These are phyloP conservation scores for Aelia acuminata DNA, from an alignment of 2,888 invertebrate genomes.

Conservation along the genomic window DNA sequence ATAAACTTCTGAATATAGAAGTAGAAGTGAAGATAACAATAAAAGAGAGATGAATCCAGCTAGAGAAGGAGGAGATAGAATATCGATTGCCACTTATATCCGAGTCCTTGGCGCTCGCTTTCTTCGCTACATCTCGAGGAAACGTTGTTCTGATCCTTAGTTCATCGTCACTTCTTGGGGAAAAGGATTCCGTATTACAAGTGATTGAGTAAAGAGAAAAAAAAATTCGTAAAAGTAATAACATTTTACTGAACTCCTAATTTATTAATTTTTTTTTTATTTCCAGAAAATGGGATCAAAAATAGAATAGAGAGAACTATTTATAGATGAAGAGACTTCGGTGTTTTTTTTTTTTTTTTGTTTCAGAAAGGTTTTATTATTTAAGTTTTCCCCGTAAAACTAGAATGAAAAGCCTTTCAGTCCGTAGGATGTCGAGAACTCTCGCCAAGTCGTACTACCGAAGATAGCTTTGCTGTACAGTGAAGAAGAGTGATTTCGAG, in stretches of 20 bases:
- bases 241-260: too few relatives aligned
- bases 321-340: too few relatives aligned
- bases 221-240: too few relatives aligned
- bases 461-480: not conserved
- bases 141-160: not conserved
- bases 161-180: not conserved
- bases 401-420: not conserved
- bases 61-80: not conserved
- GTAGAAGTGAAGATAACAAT: not conserved
- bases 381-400: not conserved
- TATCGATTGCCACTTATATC: conserved; percentile 31
- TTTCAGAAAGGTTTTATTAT: too few relatives aligned
- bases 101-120: not conserved
- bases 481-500: not conserved
- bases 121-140: conserved; percentile 3
- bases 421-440: not conserved
- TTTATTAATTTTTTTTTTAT: too few relatives aligned
- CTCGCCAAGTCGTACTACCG: not conserved
- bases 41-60: not conserved
- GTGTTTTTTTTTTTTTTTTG: too few relatives aligned
- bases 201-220: not conserved
- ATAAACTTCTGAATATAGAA: not conserved
- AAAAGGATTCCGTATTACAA: not conserved
- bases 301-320: too few relatives aligned
- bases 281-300: too few relatives aligned